Percentiles rank a stretch among this genome's conserved stretches.
Conservation (phyloP, 2,797 vertebrate genomes). For the Halcyon smyrnensis region DNA sequence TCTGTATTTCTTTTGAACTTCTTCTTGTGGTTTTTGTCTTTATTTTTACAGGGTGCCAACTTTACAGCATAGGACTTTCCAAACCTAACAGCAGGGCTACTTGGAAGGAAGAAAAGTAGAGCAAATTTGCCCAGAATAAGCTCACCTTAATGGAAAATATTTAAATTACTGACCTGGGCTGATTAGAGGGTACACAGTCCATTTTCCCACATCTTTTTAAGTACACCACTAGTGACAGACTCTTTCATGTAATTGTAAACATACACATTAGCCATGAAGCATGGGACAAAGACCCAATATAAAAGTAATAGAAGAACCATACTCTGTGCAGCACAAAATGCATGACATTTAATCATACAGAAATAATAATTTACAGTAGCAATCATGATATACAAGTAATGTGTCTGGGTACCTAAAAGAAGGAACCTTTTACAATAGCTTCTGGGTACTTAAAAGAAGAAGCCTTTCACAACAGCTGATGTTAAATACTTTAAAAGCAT, state of each 20-base stretch:
- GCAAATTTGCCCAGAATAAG: conserved; percentile 50
- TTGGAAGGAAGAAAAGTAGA: conserved; percentile 55
- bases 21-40: conserved; percentile 79
- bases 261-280: not conserved
- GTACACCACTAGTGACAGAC: not conserved
- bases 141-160: conserved; percentile 64
- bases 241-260: not conserved
- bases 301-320: not conserved
- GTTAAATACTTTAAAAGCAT: not conserved
- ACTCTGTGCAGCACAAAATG: not conserved
- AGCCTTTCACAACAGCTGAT: not conserved
- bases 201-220: not conserved
- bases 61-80: conserved; percentile 75
- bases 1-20: conserved; percentile 82
- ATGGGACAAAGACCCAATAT: not conserved
- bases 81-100: conserved; percentile 69
- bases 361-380: not conserved
- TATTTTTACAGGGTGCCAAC: conserved; percentile 77
- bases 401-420: not conserved
- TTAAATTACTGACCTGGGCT: conserved; percentile 59
- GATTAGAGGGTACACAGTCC: not conserved
- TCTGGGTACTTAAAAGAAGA: not conserved
- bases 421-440: not conserved
- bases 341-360: not conserved
- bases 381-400: not conserved